Conservation (phyloP, 2,113 vertebrate species). For the Gulo gulo region DNA sequence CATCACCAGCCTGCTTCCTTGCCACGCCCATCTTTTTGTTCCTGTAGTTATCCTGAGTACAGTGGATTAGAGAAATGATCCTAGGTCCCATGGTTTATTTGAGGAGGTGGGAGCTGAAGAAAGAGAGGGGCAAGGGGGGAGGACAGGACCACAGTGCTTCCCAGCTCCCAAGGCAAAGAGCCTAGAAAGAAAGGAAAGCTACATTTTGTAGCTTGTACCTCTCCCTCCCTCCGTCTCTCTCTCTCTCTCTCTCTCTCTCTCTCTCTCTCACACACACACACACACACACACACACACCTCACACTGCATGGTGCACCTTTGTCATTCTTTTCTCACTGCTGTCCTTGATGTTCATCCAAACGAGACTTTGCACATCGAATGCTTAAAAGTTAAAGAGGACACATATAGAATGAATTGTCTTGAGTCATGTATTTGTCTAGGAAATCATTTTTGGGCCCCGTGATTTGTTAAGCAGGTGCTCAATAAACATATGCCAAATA, state of each 20-base stretch:
- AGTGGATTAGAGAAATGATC: neutral
- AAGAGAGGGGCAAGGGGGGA: neutral
- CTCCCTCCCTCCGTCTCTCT: neutral
- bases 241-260: no score
- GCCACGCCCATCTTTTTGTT: neutral
- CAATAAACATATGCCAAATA: neutral
- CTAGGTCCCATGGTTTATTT: neutral
- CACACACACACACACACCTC: neutral
- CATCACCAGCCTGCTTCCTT: neutral
- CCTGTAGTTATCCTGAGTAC: neutral
- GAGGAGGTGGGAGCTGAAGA: neutral
- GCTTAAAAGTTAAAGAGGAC: neutral
- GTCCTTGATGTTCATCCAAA: neutral
- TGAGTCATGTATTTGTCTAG: neutral
- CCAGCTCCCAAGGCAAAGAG: neutral
- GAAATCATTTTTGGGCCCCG: neutral
- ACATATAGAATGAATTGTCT: neutral
- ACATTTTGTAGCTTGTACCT: neutral
- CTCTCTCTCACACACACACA: no score
- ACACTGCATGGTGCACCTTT: neutral
- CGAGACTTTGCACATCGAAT: neutral
- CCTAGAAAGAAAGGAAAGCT: neutral
- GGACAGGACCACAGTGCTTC: neutral
- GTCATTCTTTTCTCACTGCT: neutral
- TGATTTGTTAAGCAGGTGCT: neutral